Base-by-base conservation (phyloP, 2,797 vertebrate species). In the Crypturellus tataupa region DNA sequence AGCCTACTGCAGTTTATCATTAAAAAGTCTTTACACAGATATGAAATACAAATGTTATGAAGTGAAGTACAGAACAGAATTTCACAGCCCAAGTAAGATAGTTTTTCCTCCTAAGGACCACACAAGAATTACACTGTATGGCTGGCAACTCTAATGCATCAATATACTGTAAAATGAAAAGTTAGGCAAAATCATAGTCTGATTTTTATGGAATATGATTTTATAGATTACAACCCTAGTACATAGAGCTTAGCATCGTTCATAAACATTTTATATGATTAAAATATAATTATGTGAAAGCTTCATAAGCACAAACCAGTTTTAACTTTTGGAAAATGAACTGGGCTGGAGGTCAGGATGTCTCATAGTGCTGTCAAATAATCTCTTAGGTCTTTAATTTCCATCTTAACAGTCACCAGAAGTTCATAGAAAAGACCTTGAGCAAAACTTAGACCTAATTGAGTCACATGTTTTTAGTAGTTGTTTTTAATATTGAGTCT, bases 261-360 rank as follows among this genome's bases (percentile, higher is more conserved):
- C 37, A 51, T 23, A 76, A 85, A 37, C 25, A 19, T 2, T 67
- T 67, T 29, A 62, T 19, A 3, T 27, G 29, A n/a, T 60, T 79
- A 3, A 69, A 85, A 40, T 51, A 40, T 10, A 46, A 21, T 73
- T 76, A 19, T 12, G 24, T 39, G 51, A 58, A 64, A 31, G 4
- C 10, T 86, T 5, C 17, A 5, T 33, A 15, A 47, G 47, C 31
- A 47, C 33, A 7, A 33, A 53, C 47, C 42, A n/a, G 70, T 76
- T 80, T 89, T 96, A 87, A 94, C 87, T 90, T 68, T 82, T 91
- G 77, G 70, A 60, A 70, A 42, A 42, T 77, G 56, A 73, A 76
- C 92, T 93, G 92, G 92, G 70, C 92, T 87, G 63, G 67, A 20
- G 53, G 55, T 72, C 90, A 95, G 94, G 92, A 89, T 95, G 89